Evolutionary conservation across 2,113 vertebrate genomes (phyloP).

Genomic region (Etheostoma spectabile): DNA sequence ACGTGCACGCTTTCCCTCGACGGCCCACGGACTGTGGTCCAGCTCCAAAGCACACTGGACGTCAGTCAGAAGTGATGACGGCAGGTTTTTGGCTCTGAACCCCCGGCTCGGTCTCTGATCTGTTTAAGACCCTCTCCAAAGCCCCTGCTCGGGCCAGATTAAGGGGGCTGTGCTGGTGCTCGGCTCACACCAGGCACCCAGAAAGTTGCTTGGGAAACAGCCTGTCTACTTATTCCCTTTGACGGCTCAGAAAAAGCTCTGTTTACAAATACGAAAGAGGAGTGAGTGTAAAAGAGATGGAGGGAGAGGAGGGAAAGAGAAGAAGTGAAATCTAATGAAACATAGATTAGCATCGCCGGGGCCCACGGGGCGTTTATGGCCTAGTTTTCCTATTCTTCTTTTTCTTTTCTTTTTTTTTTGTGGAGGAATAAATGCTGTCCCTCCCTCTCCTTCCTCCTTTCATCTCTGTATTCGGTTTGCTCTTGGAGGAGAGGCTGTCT

Average conservation of each 20-base stretch:
- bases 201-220: conserved; percentile 68
- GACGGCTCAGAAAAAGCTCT: conserved; percentile 77
- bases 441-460: conserved; percentile 64
- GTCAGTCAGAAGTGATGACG: conserved; percentile 56
- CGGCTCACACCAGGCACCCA: conserved; percentile 34
- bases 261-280: conserved; percentile 82
- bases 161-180: conserved; percentile 50
- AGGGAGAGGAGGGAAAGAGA: conserved; percentile 30
- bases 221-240: conserved; percentile 77
- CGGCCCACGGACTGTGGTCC: conserved; percentile 19
- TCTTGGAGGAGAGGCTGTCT: conserved; percentile 47
- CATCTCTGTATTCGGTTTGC: conserved; percentile 55
- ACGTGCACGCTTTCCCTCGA: conserved; percentile 6
- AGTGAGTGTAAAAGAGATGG: conserved; percentile 46
- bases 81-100: conserved; percentile 64
- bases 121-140: conserved; percentile 76
- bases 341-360: conserved; percentile 83
- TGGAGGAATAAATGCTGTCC: conserved; percentile 68
- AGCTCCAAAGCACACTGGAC: conserved; percentile 37
- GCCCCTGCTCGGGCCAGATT: conserved; percentile 72
- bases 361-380: conserved; percentile 82
- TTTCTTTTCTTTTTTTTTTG: conserved; percentile 61
- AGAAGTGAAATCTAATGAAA: conserved; percentile 81
- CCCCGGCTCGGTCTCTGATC: conserved; percentile 72
- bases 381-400: conserved; percentile 79